A percentile compares a stretch with the other conserved stretches of the same genome.
Conservation (phyloP, 2,888 invertebrate species). For the Panorpa germanica region DNA sequence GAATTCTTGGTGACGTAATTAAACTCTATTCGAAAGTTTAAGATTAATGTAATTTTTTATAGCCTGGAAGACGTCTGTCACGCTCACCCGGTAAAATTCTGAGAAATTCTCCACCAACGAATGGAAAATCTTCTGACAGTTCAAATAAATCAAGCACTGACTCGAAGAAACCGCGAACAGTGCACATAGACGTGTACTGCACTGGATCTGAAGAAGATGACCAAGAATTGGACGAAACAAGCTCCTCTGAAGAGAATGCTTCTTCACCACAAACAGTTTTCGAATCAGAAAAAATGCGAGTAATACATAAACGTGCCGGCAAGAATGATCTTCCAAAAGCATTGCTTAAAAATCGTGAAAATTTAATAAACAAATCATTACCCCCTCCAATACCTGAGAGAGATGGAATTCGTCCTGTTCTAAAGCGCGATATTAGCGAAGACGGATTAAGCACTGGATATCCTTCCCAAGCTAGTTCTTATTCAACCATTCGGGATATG, state of each 20-base stretch:
- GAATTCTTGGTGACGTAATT: no score
- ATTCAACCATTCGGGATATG: slow-evolving; percentile 33
- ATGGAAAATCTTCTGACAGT: slow-evolving; percentile 21
- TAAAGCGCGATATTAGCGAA: slow-evolving; percentile 23
- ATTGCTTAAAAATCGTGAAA: slow-evolving; percentile 4
- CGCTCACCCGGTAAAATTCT: slow-evolving; percentile 13
- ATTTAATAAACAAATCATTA: no score
- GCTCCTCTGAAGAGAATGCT: slow-evolving; percentile 24
- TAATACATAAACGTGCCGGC: slow-evolving; percentile 34
- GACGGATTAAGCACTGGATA: slow-evolving; percentile 37
- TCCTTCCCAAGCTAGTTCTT: slow-evolving; percentile 38
- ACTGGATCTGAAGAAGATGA: slow-evolving; percentile 39
- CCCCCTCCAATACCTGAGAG: no score
- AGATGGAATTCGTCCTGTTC: slow-evolving; percentile 15
- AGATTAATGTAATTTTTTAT: no score
- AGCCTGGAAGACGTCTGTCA: slow-evolving; percentile 14
- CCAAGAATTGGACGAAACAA: no score
- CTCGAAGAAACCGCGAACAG: slow-evolving; percentile 36
- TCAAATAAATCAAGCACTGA: slow-evolving; percentile 7
- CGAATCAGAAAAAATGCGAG: slow-evolving; percentile 36
- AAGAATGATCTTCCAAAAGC: slow-evolving; percentile 25
- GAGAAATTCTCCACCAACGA: slow-evolving; percentile 11
- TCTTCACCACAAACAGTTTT: slow-evolving; percentile 43
- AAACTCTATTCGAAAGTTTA: no score
- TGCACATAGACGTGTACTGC: slow-evolving; percentile 58